These are phyloP conservation scores for Chelmon rostratus DNA, from an alignment of 2,797 vertebrate genomes.

Conservation along the genomic window DNA sequence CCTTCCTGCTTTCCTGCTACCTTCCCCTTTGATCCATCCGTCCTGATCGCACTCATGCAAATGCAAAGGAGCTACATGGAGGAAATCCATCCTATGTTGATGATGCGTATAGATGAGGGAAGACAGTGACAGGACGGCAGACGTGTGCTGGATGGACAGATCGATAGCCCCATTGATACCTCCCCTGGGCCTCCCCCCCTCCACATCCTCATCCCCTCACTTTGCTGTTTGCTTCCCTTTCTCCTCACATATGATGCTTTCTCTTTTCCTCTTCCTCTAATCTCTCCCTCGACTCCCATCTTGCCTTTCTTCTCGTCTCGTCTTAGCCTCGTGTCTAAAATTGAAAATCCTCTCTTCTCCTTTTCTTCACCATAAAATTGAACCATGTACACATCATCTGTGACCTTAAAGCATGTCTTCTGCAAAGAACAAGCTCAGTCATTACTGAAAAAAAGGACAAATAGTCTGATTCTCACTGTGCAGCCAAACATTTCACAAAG, in stretches of 20 bases:
- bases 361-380: slow-evolving; percentile 10
- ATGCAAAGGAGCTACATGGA: slow-evolving; percentile 9
- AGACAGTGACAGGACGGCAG: slow-evolving; percentile 57
- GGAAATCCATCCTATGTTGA: slow-evolving; percentile 47
- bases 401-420: slow-evolving; percentile 24
- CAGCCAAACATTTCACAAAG: not conserved
- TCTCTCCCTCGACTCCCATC: slow-evolving; percentile 69
- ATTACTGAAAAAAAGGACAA: slow-evolving; percentile 4
- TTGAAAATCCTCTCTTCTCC: slow-evolving; percentile 40
- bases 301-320: slow-evolving; percentile 50
- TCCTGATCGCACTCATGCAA: slow-evolving; percentile 34
- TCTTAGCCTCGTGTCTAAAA: slow-evolving; percentile 43
- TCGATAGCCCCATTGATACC: slow-evolving; percentile 75
- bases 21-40: slow-evolving; percentile 26
- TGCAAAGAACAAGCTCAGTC: slow-evolving; percentile 1
- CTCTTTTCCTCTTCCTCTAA: slow-evolving; percentile 60
- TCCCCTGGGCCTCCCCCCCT: slow-evolving; percentile 61
- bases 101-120: slow-evolving; percentile 54
- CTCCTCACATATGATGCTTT: slow-evolving; percentile 58
- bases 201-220: slow-evolving; percentile 49
- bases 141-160: slow-evolving; percentile 66
- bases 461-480: not conserved
- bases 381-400: slow-evolving; percentile 34
- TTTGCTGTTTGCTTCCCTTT: slow-evolving; percentile 63
- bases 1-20: not conserved